A percentile compares a stretch with the other conserved stretches of the same genome.
phyloP scores from a whole-genome alignment of 2,888 invertebrate genomes.

The Pristionchus fissidentatus region DNA sequence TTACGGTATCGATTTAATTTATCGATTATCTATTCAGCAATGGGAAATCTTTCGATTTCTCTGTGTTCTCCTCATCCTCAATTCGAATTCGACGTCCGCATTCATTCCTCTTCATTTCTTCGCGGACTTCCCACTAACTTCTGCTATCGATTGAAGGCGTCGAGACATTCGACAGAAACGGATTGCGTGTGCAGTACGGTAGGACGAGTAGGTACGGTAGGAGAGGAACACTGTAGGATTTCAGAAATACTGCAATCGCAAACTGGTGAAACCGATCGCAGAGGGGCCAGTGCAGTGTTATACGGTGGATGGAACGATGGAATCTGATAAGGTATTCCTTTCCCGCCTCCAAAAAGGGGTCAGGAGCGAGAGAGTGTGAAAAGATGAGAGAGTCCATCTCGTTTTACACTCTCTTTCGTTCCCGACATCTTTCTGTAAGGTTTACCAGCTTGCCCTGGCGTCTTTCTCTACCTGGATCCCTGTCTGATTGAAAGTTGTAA shows the following conservation, averaged over 20 bases:
- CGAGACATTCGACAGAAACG: not conserved
- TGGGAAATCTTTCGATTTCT: slow-evolving; percentile 15
- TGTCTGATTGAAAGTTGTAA: no score
- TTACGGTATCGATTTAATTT: not conserved
- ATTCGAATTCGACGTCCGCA: slow-evolving; percentile 32
- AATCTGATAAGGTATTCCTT: not conserved
- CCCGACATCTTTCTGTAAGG: no score
- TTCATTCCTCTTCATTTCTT: not conserved
- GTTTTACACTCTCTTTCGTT: no score
- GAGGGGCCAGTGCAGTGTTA: slow-evolving; percentile 45
- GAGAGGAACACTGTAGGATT: not conserved
- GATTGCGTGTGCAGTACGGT: slow-evolving; percentile 36
- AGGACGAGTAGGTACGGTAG: not conserved
- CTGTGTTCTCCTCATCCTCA: slow-evolving; percentile 29
- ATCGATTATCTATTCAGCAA: not conserved
- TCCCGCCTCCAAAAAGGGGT: no score
- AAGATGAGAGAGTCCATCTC: no score
- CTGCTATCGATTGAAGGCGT: slow-evolving; percentile 6
- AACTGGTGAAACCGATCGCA: not conserved
- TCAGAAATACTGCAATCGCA: not conserved
- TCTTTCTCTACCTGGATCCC: no score
- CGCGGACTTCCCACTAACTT: slow-evolving; percentile 26
- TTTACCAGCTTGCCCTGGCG: not conserved
- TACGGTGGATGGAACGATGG: not conserved
- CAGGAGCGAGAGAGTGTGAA: no score